Conservation (phyloP, 2,888 invertebrate species). For the Caenorhabditis macrosperma region DNA sequence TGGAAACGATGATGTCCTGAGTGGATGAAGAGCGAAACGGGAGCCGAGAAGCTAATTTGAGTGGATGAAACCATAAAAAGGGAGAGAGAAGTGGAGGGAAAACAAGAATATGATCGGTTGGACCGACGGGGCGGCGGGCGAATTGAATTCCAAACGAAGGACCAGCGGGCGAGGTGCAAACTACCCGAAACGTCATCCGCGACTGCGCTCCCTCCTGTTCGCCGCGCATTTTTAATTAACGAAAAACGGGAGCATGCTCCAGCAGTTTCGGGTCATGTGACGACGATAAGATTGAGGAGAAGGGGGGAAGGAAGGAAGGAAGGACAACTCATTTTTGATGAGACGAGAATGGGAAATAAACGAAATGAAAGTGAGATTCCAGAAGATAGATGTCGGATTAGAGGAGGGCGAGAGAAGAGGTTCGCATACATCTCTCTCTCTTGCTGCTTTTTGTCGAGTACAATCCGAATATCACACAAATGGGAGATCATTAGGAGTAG, state of each 20-base stretch:
- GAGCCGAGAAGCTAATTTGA: neutral
- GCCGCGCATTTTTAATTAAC: constrained; percentile 15
- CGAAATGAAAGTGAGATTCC: neutral
- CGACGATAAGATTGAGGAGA: neutral
- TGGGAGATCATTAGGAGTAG: no score
- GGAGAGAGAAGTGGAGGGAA: constrained; percentile 8
- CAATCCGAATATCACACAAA: no score
- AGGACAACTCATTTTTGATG: constrained; percentile 12
- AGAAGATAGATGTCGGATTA: no score
- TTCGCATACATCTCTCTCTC: no score
- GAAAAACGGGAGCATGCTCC: neutral
- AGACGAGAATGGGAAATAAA: neutral
- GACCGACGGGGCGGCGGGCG: neutral
- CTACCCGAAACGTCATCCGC: constrained; percentile 1
- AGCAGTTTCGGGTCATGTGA: constrained; percentile 4
- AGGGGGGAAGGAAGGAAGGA: neutral
- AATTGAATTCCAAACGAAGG: neutral
- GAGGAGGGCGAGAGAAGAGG: neutral
- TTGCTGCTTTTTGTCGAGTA: no score
- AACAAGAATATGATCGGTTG: neutral
- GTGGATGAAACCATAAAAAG: constrained; percentile 16
- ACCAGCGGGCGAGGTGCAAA: constrained; percentile 2
- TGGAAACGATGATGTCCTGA: neutral
- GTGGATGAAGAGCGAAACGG: constrained; percentile 2
- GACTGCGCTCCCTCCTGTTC: neutral